Conservation (phyloP, 2,113 vertebrate genomes). For the Galbula dea region DNA sequence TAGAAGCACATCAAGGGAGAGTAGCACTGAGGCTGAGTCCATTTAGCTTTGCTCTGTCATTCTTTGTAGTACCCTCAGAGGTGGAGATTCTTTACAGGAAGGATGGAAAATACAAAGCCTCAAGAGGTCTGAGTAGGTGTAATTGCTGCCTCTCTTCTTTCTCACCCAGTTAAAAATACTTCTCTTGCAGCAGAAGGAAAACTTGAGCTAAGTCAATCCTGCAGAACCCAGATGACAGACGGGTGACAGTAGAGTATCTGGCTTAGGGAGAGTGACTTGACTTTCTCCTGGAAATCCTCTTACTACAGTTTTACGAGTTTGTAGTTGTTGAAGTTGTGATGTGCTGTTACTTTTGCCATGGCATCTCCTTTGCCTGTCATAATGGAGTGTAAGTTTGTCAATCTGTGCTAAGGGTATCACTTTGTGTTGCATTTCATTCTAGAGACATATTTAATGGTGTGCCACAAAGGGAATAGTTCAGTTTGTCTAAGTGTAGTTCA, state of each 20-base stretch:
- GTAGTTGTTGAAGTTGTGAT: not conserved
- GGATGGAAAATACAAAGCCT: not conserved
- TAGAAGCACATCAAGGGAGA: not conserved
- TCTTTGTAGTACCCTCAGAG: not conserved
- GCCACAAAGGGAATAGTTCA: not conserved
- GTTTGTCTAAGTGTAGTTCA: slow-evolving; percentile 23
- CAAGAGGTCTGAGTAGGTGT: not conserved
- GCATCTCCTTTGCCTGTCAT: not conserved
- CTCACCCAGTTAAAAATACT: not conserved
- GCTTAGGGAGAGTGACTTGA: not conserved
- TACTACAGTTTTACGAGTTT: not conserved
- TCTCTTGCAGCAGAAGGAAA: not conserved
- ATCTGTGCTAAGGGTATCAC: not conserved
- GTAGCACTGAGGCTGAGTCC: not conserved
- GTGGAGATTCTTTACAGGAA: not conserved
- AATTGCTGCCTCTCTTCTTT: not conserved
- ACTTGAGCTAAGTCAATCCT: not conserved
- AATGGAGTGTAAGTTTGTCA: not conserved
- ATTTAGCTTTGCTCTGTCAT: not conserved
- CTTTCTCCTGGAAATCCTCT: not conserved
- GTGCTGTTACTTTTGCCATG: not conserved
- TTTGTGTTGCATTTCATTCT: not conserved
- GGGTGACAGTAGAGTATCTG: not conserved
- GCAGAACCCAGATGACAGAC: not conserved
- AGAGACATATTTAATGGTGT: not conserved